Base-by-base conservation (phyloP, 2,797 vertebrate species). In the Anabas testudineus region DNA sequence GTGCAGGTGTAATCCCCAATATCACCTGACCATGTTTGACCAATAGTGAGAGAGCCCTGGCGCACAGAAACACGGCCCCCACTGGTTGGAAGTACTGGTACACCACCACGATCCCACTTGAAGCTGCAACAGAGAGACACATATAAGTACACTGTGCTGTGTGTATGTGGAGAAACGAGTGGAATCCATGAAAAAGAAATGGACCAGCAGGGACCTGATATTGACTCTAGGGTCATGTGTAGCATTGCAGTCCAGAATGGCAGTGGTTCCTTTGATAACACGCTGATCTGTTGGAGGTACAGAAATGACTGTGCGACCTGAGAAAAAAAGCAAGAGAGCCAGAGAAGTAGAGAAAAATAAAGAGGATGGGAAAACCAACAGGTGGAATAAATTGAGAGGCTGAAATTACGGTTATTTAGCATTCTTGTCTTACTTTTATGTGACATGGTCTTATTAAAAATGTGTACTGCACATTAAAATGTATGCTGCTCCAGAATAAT, bases 11-110 rank as follows among this genome's bases (percentile, higher is more conserved):
- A 99, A 86, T 98, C 96, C 1, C 97, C 97, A 0, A 99, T 99
- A 93, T 99, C 97, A 0, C 97, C 97, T 0, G 97, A 99, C 97
- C 97, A 99, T 0, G 97, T 99, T 90, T 99, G 97, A 83, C 96
- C 96, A 81, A 99, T 98, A 49, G 96, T 90, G 51, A 99, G 96
- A 19, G 95, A 95, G 28, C 97, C 97, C 0, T 94, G 95, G 39
- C 94, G 95, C 2, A 97, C 85, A 0, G 93, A 92, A 26, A 98
- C 91, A 59, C 97, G 94, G 10, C 96, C 96, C 19, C 95, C 96
- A 57, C 93, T 90, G 39, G 93, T 90, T 0, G 95, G 92, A 34
- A 88, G 90, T 70, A 98, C 93, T 1, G 85, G 57, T 34, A 80
- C 26, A 0, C 89, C 90, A 46, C 97, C 94, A 67, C 97, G 97